A percentile compares a stretch with the other conserved stretches of the same genome.
Conservation (phyloP, 2,113 vertebrate genomes). For the Eulemur macaco region DNA sequence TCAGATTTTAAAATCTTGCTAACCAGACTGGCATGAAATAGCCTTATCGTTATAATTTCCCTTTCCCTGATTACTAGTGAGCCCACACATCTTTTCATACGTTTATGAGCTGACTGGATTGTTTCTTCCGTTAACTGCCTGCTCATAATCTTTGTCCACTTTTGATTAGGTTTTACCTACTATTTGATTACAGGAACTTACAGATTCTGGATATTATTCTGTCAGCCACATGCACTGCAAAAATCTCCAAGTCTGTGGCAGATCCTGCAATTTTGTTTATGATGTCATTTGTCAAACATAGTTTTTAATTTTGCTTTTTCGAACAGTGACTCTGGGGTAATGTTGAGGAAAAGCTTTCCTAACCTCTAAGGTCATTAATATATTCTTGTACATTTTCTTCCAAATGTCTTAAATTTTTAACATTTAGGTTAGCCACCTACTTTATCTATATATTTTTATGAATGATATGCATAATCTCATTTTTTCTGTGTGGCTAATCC, state of each 20-base stretch:
- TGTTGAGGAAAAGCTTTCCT: not conserved
- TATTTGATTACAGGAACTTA: not conserved
- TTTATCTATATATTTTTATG: not conserved
- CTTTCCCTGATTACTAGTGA: not conserved
- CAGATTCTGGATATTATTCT: not conserved
- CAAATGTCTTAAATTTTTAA: not conserved
- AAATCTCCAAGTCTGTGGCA: not conserved
- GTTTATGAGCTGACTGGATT: too few relatives aligned
- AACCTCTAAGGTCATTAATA: not conserved
- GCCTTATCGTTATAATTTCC: not conserved
- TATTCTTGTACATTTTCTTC: not conserved
- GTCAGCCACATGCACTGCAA: not conserved
- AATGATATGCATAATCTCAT: not conserved
- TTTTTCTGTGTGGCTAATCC: not conserved
- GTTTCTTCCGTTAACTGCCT: not conserved
- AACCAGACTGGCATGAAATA: not conserved
- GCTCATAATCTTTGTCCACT: not conserved
- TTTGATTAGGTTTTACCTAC: not conserved
- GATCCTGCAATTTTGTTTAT: not conserved
- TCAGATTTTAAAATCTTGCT: not conserved
- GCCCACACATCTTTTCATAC: not conserved
- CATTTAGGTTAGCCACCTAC: not conserved
- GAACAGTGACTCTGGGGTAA: not conserved
- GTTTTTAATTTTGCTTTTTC: not conserved
- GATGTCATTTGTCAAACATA: not conserved